Evolutionary conservation across 2,113 vertebrate genomes (phyloP).

Genomic region (Hipposideros armiger): DNA sequence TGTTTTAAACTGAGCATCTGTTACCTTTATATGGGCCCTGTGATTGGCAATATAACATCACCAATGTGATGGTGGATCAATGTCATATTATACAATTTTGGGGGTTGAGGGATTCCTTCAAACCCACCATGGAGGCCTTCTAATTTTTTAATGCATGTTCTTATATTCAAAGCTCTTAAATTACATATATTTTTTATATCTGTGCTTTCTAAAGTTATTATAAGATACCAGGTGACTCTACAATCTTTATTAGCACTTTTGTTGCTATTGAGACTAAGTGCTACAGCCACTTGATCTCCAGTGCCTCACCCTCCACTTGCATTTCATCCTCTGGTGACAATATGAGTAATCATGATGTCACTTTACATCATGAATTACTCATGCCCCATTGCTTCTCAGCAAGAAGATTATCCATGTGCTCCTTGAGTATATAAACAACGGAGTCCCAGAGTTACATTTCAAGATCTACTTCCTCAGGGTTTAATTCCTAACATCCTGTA

Average conservation of each 20-base stretch:
- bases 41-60: not conserved
- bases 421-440: not conserved
- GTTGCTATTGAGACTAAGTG: not conserved
- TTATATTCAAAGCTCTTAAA: not conserved
- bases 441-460: not conserved
- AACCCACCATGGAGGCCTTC: not conserved
- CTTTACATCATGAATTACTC: not conserved
- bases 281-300: not conserved
- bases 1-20: not conserved
- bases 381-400: not conserved
- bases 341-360: not conserved
- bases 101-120: not conserved
- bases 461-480: not conserved
- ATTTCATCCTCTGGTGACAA: not conserved
- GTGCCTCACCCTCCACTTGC: not conserved
- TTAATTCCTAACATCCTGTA: not conserved
- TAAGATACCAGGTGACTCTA: not conserved
- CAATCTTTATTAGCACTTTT: not conserved
- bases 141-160: not conserved
- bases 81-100: not conserved
- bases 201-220: slow-evolving; percentile 9
- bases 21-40: not conserved
- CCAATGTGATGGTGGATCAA: not conserved
- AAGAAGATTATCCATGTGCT: not conserved
- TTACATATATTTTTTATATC: not conserved